Evolutionary conservation across 2,888 invertebrate genomes (phyloP).

Genomic region (Zootermopsis nevadensis): DNA sequence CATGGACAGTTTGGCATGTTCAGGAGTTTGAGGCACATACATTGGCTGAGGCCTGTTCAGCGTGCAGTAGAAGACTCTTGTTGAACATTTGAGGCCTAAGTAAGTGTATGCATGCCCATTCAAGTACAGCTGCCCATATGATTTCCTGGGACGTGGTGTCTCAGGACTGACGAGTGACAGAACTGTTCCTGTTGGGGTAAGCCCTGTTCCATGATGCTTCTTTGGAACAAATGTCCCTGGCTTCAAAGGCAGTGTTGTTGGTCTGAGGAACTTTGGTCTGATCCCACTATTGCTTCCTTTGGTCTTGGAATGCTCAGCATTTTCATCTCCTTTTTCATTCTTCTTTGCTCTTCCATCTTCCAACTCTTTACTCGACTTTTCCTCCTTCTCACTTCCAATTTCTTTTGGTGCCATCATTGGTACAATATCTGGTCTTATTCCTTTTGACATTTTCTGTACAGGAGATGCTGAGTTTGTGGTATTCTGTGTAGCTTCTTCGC

Average conservation of each 20-base stretch:
- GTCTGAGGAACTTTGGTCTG: slow-evolving; percentile 77
- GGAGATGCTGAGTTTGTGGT: background rate
- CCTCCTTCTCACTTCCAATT: background rate
- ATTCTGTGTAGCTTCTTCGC: background rate
- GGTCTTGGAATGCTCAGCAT: background rate
- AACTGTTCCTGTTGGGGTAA: slow-evolving; percentile 72
- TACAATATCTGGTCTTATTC: slow-evolving; percentile 14
- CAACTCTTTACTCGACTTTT: background rate
- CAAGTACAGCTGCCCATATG: slow-evolving; percentile 87
- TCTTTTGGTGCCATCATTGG: background rate
- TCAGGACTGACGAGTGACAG: slow-evolving; percentile 90
- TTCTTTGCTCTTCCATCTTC: slow-evolving; percentile 16
- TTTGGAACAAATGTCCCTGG: slow-evolving; percentile 86
- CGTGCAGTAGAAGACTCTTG: slow-evolving; percentile 92
- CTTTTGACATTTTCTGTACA: slow-evolving; percentile 20
- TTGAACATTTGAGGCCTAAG: slow-evolving; percentile 89
- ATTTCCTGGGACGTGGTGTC: slow-evolving; percentile 89
- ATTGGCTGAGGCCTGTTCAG: slow-evolving; percentile 94
- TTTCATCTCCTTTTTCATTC: slow-evolving; percentile 7
- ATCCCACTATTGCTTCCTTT: slow-evolving; percentile 23
- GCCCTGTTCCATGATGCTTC: slow-evolving; percentile 83
- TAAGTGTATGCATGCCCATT: slow-evolving; percentile 94
- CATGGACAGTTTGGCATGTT: slow-evolving; percentile 92
- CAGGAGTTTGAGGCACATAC: slow-evolving; percentile 79
- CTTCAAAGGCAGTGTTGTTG: slow-evolving; percentile 84